These are phyloP conservation scores for Chirona hameri DNA, from an alignment of 2,888 invertebrate genomes.

Conservation along the genomic window DNA sequence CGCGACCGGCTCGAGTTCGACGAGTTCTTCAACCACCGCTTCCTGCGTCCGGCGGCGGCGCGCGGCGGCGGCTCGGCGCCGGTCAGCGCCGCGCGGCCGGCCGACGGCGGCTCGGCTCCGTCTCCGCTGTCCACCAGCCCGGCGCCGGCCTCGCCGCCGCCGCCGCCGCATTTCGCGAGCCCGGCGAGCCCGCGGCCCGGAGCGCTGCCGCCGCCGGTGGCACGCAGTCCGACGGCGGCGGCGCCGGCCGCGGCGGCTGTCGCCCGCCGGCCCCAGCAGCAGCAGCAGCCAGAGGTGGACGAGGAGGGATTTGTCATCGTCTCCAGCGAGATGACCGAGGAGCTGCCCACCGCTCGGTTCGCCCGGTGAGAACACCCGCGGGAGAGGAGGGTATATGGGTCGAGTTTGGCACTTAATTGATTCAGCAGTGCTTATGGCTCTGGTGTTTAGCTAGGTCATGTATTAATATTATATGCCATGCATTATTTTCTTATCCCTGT, in stretches of 20 bases:
- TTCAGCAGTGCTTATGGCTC: too few species aligned
- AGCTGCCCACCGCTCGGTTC: not conserved
- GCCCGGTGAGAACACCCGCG: not conserved
- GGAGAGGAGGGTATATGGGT: too few species aligned
- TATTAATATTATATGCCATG: too few species aligned
- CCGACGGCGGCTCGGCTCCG: not conserved
- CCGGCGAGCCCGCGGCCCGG: not conserved
- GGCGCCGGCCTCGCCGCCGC: not conserved
- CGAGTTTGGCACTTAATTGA: too few species aligned
- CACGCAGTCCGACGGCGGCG: constrained; percentile 28
- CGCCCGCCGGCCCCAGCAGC: constrained; percentile 41
- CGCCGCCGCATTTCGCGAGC: not conserved
- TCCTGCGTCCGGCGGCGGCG: constrained; percentile 49
- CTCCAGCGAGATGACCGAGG: constrained; percentile 12
- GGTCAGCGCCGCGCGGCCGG: not conserved
- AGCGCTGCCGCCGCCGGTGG: not conserved
- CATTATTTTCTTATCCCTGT: too few species aligned
- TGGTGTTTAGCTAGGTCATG: too few species aligned
- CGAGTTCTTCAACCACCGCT: constrained; percentile 90
- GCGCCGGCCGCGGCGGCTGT: constrained; percentile 31
- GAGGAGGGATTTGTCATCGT: constrained; percentile 24
- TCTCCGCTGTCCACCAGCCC: constrained; percentile 2
- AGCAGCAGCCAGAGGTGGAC: not conserved
- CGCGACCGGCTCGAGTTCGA: constrained; percentile 95
- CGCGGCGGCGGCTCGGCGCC: constrained; percentile 32